Evolutionary conservation across 1,140 invertebrate genomes (phyloP).

Genomic region (Lysiphlebus fabarum): DNA sequence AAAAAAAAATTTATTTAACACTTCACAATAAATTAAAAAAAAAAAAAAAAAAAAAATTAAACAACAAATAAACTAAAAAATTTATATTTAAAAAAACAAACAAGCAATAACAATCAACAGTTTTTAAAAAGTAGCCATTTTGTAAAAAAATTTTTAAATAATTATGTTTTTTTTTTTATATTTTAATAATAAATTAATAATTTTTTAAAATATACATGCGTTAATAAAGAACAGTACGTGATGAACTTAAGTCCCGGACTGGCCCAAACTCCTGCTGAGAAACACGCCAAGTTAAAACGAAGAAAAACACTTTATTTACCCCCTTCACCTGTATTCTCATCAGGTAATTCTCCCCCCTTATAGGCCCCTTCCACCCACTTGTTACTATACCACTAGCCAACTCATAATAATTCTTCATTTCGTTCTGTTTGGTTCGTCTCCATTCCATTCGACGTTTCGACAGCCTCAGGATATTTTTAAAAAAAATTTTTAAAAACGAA

Average conservation of each 20-base stretch:
- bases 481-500: no score
- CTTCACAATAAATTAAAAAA: slow-evolving; percentile 3
- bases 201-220: slow-evolving; percentile 9
- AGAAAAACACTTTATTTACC: not conserved
- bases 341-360: not conserved
- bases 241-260: slow-evolving; percentile 27
- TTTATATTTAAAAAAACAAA: not conserved
- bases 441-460: no score
- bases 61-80: not conserved
- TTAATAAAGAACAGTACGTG: slow-evolving; percentile 19
- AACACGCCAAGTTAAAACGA: not conserved
- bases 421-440: no score
- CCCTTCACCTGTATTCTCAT: slow-evolving; percentile 7
- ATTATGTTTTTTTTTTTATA: slow-evolving; percentile 16
- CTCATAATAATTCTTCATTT: no score
- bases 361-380: no score
- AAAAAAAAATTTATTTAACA: not conserved
- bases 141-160: slow-evolving; percentile 28
- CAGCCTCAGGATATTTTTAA: no score
- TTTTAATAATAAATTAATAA: not conserved
- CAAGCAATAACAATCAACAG: slow-evolving; percentile 8
- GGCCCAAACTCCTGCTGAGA: slow-evolving; percentile 13
- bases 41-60: no score
- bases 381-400: no score
- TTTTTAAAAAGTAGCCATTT: slow-evolving; percentile 44